Base-by-base conservation (phyloP, 2,113 vertebrate genomes). In the Lasiurus borealis region DNA sequence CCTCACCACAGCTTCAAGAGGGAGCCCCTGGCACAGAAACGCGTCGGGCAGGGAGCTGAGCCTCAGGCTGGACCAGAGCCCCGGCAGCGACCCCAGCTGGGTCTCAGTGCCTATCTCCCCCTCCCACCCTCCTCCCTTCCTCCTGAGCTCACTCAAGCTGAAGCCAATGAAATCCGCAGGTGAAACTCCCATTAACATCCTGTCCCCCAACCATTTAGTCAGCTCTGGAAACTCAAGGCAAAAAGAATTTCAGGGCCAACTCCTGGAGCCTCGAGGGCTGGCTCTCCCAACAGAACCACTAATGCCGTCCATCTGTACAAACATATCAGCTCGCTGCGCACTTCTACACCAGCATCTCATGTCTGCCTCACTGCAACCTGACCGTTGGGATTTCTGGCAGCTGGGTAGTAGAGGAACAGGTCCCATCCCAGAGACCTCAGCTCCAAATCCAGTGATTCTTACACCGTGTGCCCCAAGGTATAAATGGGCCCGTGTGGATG, bases 211-310 rank as follows among this genome's bases (percentile, higher is more conserved):
- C 71, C 80, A 59, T 40, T 86, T 44, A 86, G 84, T 94, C 90
- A 92, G 81, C 76, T 89, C 77, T 87, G 80, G 59, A 91, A 92
- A 90, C 2, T 0, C 82, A 94, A 96, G 83, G 54, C 83, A 40
- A 19, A 90, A 95, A 88, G 88, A 94, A 89, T 83, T 90, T 82
- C 57, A 88, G 91, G 85, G 91, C 77, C 92, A 95, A 92, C 50
- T 93, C 72, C 69, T 0, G 0, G 83, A 77, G 73, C n/a, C 66
- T 31, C 3, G 11, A 57, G 62, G 52, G 29, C 64, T 15, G 23
- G 76, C 52, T 82, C 75, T 86, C 36, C 78, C 82, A 15, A 18
- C 50, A 81, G 31, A 54, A 27, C n/a, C 1, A 0, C 40, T 31
- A 87, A 34, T 4, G 21, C 57, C 0, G 2, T 69, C 68, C 91